Evolutionary conservation across 1,140 invertebrate genomes (phyloP), one percentile per base, ranked within the genome.

Genomic region (Triops longicaudatus): DNA sequence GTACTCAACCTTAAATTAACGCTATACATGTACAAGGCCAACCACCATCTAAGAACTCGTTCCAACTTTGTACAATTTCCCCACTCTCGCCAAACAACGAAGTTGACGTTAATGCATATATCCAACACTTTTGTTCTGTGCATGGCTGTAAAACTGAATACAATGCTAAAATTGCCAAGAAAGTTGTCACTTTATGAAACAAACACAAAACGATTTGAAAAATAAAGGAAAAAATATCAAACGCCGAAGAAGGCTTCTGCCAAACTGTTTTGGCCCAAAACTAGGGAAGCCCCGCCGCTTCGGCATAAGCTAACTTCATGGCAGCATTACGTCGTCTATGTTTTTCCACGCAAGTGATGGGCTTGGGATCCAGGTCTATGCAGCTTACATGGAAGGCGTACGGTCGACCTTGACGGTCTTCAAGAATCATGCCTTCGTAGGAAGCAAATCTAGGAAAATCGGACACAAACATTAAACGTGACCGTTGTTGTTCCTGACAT

Each of bases 341-440:
- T 78, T 86, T 87, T 50, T 86, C 82, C 76, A 88, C 86, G 71
- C 85, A 85, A 10, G 84, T 81, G 10, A 88, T 42, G 78, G 83
- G 86, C 79, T 88, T 88, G 4, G 87, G 85, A 79, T 88, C 87
- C 37, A 88, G 78, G 80, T 88, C 87, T 0, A 85, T 83, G 42
- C 88, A 82, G 27, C 84, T 85, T 42, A 87, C 81, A 77, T 81
- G 85, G 4, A 84, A 84, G 10, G 83, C 73, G 80, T 85, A 87
- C n/a, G 79, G 80, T 4, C 80, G 78, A 26, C 83, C 81, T 42
- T 84, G 80, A 3, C 80, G 78, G 22, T 82, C 81, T 42, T 84
- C 80, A 42, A 77, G n/a, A 42, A 87, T 63, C 50, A 63, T 63
- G 81, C 14, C 83, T 78, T 78, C 82, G 79, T 22, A 78, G 27